Conservation (phyloP, 2,797 vertebrate genomes). For the Heteromormyrus szaboi region DNA sequence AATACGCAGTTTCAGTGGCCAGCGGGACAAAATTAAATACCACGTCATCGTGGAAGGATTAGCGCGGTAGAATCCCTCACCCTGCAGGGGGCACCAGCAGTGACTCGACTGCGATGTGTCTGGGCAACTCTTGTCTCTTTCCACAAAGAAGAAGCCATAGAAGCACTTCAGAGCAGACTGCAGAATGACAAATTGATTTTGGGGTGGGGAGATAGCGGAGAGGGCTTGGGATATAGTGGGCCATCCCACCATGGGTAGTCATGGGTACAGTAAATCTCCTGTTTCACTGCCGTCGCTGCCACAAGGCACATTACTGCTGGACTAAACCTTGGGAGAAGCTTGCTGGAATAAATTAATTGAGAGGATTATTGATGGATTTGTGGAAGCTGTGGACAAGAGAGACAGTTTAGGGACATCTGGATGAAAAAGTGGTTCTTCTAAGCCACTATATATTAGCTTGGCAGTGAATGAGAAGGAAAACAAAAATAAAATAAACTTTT, state of each 20-base stretch:
- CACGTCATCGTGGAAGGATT: not conserved
- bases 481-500: conserved; percentile 19
- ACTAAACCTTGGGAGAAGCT: conserved; percentile 37
- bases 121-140: not conserved
- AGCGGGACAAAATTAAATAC: not conserved
- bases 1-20: not conserved
- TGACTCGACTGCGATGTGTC: not conserved
- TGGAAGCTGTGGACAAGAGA: conserved; percentile 32
- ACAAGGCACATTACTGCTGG: conserved; percentile 33
- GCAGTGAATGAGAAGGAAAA: conserved; percentile 17
- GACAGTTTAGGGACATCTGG: conserved; percentile 38
- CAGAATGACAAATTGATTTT: conserved; percentile 16
- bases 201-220: not conserved
- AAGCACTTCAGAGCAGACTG: not conserved
- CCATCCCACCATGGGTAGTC: conserved; percentile 8
- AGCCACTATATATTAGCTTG: conserved; percentile 34
- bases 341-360: conserved; percentile 48
- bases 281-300: conserved; percentile 21
- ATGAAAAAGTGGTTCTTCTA: conserved; percentile 36
- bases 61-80: not conserved
- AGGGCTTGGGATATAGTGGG: not conserved
- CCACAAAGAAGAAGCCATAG: conserved; percentile 6
- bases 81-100: conserved; percentile 16
- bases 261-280: conserved; percentile 20
- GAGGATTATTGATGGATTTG: conserved; percentile 50